Percentiles rank a stretch among this genome's conserved stretches.
Evolutionary conservation across 2,888 invertebrate species (phyloP).

Genomic region (Anorthoa munda): DNA sequence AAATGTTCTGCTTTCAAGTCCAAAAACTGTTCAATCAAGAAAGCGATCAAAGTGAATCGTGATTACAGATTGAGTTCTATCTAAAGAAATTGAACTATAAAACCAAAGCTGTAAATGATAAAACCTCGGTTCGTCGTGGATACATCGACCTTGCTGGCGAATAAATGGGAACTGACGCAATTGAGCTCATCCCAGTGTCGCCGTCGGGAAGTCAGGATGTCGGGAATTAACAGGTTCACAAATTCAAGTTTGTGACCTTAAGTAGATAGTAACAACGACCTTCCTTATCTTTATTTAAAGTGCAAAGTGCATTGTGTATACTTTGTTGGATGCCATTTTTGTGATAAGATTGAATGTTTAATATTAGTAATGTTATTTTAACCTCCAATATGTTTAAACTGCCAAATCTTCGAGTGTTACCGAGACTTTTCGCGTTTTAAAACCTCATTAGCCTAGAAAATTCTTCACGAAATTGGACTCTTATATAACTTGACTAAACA

Average conservation of each 20-base stretch:
- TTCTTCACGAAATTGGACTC: constrained; percentile 16
- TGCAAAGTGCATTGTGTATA: constrained; percentile 41
- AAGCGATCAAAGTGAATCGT: constrained; percentile 62
- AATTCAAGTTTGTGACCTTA: constrained; percentile 65
- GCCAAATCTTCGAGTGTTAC: constrained; percentile 5
- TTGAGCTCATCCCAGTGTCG: constrained; percentile 71
- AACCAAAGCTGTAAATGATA: constrained; percentile 54
- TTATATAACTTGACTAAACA: constrained; percentile 42
- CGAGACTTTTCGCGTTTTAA: constrained; percentile 1
- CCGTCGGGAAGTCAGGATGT: constrained; percentile 58
- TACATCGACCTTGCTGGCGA: constrained; percentile 76
- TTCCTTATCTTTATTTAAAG: constrained; percentile 46
- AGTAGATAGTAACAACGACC: constrained; percentile 31
- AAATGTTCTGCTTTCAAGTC: constrained; percentile 54
- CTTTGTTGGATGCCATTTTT: constrained; percentile 31
- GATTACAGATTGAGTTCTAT: constrained; percentile 58
- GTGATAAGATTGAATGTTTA: constrained; percentile 16
- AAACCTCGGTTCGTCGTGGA: constrained; percentile 50
- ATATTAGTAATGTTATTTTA: neutral
- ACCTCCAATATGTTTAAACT: constrained; percentile 1
- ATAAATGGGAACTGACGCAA: constrained; percentile 78
- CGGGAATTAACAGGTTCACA: constrained; percentile 59
- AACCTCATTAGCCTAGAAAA: constrained; percentile 34
- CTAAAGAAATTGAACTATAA: constrained; percentile 62
- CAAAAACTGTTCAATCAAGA: constrained; percentile 59